These are phyloP conservation scores for Misgurnus mizolepis DNA, from an alignment of 2,113 vertebrate species.

Conservation along the genomic window DNA sequence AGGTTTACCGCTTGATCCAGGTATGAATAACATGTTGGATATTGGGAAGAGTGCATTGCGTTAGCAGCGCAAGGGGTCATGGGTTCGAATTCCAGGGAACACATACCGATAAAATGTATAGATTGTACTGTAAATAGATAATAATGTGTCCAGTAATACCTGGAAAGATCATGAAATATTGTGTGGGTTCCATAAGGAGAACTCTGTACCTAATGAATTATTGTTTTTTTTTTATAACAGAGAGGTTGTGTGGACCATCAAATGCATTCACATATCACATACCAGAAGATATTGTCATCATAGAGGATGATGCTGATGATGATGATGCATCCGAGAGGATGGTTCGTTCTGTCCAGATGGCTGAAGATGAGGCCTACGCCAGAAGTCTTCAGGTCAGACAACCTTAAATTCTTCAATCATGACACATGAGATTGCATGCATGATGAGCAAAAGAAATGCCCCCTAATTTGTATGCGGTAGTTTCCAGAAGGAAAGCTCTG, in stretches of 20 bases:
- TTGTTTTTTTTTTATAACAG: constrained; percentile 22
- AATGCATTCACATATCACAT: background rate
- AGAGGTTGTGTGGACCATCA: constrained; percentile 35
- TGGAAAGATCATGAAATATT: too few relatives aligned
- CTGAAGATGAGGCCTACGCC: constrained; percentile 73
- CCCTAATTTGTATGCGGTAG: too few relatives aligned
- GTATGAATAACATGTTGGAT: background rate
- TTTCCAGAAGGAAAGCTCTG: background rate
- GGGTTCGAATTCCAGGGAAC: too few relatives aligned
- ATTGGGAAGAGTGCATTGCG: background rate
- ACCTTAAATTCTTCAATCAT: too few relatives aligned
- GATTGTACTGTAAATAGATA: too few relatives aligned
- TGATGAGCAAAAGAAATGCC: too few relatives aligned
- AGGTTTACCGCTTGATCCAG: background rate
- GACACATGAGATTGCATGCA: background rate
- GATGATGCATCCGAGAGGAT: constrained; percentile 50
- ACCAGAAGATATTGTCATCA: constrained; percentile 67
- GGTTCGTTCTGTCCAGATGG: constrained; percentile 66
- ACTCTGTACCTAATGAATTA: too few relatives aligned
- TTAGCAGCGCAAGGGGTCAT: too few relatives aligned
- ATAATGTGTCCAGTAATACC: too few relatives aligned
- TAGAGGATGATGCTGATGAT: constrained; percentile 69
- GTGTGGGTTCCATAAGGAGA: too few relatives aligned
- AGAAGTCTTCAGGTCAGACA: constrained; percentile 70
- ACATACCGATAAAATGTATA: too few relatives aligned